These are phyloP conservation scores for Echinops telfairi DNA, from an alignment of 2,113 vertebrate species.

Conservation along the genomic window DNA sequence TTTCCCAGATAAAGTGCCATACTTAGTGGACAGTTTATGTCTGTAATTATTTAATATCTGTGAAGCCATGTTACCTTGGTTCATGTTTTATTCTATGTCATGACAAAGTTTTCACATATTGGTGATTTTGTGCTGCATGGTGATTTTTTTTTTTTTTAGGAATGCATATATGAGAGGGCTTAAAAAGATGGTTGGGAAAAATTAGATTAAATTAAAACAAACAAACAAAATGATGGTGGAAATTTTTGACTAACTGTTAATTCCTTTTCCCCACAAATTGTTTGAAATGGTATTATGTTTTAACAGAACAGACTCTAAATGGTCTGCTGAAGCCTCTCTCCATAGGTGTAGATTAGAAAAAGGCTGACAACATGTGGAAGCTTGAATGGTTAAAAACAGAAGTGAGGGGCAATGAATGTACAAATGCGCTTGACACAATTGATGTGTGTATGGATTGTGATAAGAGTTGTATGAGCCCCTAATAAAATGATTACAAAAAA, in stretches of 20 bases:
- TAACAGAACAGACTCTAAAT: conserved; percentile 44
- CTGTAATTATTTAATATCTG: conserved; percentile 22
- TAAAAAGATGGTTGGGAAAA: no score
- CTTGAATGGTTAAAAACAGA: background rate
- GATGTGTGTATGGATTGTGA: no score
- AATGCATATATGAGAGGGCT: background rate
- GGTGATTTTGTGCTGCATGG: background rate
- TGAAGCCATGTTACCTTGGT: conserved; percentile 52
- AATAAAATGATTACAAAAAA: no score
- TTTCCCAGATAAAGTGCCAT: conserved; percentile 17
- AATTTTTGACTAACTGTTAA: no score
- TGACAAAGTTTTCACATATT: conserved; percentile 2
- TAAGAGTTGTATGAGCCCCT: no score
- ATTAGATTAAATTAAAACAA: no score
- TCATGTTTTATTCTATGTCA: conserved; percentile 12
- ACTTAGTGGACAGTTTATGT: background rate
- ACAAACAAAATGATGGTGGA: no score
- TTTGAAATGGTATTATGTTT: background rate
- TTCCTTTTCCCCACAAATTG: no score
- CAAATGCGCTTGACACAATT: no score
- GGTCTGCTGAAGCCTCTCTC: conserved; percentile 29
- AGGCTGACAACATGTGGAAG: background rate
- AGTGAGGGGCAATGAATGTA: no score
- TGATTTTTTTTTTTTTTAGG: conserved; percentile 59
- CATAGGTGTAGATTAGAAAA: background rate